These are phyloP conservation scores for Indri indri DNA, from an alignment of 2,113 vertebrate species.

Conservation along the genomic window DNA sequence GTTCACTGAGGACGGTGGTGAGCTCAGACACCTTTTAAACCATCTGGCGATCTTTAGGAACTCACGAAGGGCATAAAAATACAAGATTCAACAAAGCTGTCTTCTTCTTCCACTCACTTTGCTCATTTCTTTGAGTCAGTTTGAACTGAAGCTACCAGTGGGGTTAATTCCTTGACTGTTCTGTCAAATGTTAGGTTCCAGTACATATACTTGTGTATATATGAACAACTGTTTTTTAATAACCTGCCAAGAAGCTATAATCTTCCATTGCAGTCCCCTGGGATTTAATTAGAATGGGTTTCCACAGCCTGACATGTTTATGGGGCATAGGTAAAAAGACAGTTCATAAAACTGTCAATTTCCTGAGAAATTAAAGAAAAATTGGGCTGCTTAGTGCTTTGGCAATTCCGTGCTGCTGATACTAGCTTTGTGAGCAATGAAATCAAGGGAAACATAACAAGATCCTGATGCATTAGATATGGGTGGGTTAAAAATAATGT, in stretches of 20 bases:
- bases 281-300: constrained; percentile 91
- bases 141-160: constrained; percentile 72
- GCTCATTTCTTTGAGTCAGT: background rate
- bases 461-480: constrained; percentile 88
- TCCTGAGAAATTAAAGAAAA: constrained; percentile 91
- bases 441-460: constrained; percentile 87
- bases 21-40: constrained; percentile 55
- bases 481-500: constrained; percentile 85
- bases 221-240: constrained; percentile 92
- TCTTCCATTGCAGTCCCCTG: constrained; percentile 84
- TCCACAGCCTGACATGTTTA: constrained; percentile 90
- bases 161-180: constrained; percentile 84
- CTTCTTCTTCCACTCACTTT: background rate
- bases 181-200: constrained; percentile 83
- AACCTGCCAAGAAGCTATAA: constrained; percentile 90
- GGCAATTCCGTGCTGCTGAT: constrained; percentile 86
- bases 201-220: constrained; percentile 88
- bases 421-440: constrained; percentile 85
- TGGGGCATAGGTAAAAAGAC: constrained; percentile 91
- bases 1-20: constrained; percentile 40
- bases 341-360: constrained; percentile 94
- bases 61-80: background rate
- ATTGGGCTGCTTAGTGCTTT: constrained; percentile 88
- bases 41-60: constrained; percentile 43
- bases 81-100: background rate